phyloP scores from a whole-genome alignment of 2,888 invertebrate species.

The Melanostoma mellinum region DNA sequence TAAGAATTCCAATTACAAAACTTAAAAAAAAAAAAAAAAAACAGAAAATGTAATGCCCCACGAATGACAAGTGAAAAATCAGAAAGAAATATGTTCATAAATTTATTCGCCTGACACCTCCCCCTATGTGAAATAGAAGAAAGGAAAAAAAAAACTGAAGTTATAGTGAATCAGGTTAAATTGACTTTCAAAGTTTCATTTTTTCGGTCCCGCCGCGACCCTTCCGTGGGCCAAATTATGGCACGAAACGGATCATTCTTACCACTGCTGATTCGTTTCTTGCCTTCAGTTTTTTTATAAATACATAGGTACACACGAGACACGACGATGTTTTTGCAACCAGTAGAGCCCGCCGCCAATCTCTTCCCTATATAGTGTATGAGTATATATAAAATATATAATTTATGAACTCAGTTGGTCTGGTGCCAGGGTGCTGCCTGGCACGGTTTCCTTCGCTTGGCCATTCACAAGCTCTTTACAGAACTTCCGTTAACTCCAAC shows the following conservation, averaged over 20 bases:
- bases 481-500: slow-evolving; percentile 70
- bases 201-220: slow-evolving; percentile 57
- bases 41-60: slow-evolving; percentile 29
- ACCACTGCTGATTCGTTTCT: slow-evolving; percentile 45
- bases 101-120: slow-evolving; percentile 22
- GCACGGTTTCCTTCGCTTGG: slow-evolving; percentile 72
- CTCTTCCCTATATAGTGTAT: not conserved
- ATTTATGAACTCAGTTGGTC: slow-evolving; percentile 76
- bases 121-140: not conserved
- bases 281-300: slow-evolving; percentile 4
- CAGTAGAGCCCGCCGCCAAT: slow-evolving; percentile 20
- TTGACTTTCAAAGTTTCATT: slow-evolving; percentile 72
- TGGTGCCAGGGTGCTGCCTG: slow-evolving; percentile 67
- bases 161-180: slow-evolving; percentile 68
- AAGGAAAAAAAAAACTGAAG: slow-evolving; percentile 2
- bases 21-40: slow-evolving; percentile 22
- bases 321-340: not conserved
- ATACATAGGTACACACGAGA: slow-evolving; percentile 17
- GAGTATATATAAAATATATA: slow-evolving; percentile 72
- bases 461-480: slow-evolving; percentile 73
- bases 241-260: slow-evolving; percentile 65
- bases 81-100: slow-evolving; percentile 54
- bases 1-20: slow-evolving; percentile 60
- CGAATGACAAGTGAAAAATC: slow-evolving; percentile 52
- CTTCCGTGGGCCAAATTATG: slow-evolving; percentile 68